Conservation (phyloP, 2,888 invertebrate species). For the Drosophila sordidapex region DNA sequence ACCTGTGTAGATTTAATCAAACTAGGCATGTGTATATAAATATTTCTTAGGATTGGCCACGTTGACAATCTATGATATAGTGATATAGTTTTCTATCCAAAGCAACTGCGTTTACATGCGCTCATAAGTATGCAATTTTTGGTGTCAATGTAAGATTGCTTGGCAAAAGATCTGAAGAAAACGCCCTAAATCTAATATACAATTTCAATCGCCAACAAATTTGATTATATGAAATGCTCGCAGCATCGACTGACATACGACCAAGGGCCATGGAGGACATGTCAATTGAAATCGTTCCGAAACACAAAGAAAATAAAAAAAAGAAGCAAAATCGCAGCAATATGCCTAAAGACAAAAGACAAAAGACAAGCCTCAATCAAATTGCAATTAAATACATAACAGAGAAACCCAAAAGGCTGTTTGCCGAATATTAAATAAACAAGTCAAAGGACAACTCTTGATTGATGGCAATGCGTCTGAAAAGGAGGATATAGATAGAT, state of each 20-base stretch:
- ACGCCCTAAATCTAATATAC: conserved; percentile 44
- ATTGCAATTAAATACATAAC: conserved; percentile 70
- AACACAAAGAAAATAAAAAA: conserved; percentile 12
- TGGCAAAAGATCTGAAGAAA: conserved; percentile 46
- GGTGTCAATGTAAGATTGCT: conserved; percentile 19
- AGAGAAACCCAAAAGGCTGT: conserved; percentile 33
- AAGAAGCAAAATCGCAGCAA: background rate
- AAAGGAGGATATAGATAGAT: background rate
- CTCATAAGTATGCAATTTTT: conserved; percentile 60
- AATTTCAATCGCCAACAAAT: conserved; percentile 51
- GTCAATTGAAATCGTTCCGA: conserved; percentile 28
- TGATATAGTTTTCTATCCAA: background rate
- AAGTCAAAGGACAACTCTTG: conserved; percentile 57
- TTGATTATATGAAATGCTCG: conserved; percentile 63
- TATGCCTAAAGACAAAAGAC: conserved; percentile 36
- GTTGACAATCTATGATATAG: background rate
- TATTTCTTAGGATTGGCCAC: background rate
- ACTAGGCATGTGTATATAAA: background rate
- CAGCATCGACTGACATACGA: conserved; percentile 55
- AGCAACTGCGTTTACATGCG: conserved; percentile 8
- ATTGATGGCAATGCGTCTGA: conserved; percentile 45
- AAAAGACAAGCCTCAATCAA: conserved; percentile 64
- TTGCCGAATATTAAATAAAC: conserved; percentile 57
- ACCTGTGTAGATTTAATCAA: background rate
- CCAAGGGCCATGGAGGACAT: conserved; percentile 8